Conservation (phyloP, 2,113 vertebrate genomes). For the Ardeotis arabs region DNA sequence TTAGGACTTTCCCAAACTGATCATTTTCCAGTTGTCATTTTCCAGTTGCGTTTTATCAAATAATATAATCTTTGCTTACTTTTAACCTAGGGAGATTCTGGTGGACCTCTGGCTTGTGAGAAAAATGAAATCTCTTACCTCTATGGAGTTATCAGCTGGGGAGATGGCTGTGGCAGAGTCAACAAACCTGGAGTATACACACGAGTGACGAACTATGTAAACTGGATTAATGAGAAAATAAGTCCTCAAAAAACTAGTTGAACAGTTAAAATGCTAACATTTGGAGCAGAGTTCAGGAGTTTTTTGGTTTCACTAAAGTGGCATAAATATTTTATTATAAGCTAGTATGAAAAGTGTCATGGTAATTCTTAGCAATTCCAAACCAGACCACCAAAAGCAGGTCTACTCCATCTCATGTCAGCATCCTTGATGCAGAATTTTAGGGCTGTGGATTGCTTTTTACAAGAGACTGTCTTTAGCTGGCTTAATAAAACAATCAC, state of each 20-base stretch:
- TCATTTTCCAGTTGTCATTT: neutral
- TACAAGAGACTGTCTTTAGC: neutral
- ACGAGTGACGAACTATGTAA: constrained; percentile 83
- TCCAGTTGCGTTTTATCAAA: neutral
- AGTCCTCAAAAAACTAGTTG: neutral
- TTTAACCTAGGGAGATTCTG: constrained; percentile 89
- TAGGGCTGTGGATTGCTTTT: neutral
- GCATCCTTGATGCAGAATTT: neutral
- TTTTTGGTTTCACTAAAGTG: neutral
- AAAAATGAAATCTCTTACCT: constrained; percentile 82
- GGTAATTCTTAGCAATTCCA: constrained; percentile 10
- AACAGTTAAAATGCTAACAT: neutral
- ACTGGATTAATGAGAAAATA: constrained; percentile 88
- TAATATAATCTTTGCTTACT: neutral
- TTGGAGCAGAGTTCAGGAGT: neutral
- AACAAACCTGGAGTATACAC: constrained; percentile 93
- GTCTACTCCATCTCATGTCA: neutral
- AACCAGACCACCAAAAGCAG: neutral
- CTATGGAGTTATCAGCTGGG: constrained; percentile 94
- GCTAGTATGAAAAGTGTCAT: neutral
- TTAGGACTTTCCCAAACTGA: neutral
- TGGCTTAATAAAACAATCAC: neutral
- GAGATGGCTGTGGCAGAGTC: constrained; percentile 84
- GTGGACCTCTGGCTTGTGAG: constrained; percentile 88
- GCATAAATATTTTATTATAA: neutral